A percentile compares a stretch with the other conserved stretches of the same genome.
These are phyloP conservation scores for Drusus annulatus DNA, from an alignment of 1,140 invertebrate genomes.

Conservation along the genomic window DNA sequence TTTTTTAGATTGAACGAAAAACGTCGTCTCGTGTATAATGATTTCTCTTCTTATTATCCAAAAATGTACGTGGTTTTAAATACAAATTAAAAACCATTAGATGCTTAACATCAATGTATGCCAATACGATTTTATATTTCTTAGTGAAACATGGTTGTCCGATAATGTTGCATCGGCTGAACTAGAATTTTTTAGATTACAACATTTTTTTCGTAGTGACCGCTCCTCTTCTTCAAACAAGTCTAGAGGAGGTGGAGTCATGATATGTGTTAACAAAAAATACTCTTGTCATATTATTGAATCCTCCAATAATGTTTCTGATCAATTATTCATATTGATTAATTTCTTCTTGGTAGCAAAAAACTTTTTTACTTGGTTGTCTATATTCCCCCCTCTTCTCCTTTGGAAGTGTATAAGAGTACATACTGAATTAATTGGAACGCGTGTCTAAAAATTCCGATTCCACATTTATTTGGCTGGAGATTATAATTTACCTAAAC, in stretches of 20 bases:
- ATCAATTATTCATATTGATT: not conserved
- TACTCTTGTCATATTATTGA: not conserved
- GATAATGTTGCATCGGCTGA: too few relatives aligned
- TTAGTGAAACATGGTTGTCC: too few relatives aligned
- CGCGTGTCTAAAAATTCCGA: not conserved
- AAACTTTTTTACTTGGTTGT: not conserved
- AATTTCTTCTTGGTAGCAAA: not conserved
- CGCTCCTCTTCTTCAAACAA: too few relatives aligned
- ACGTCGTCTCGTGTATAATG: too few relatives aligned
- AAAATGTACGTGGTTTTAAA: not conserved
- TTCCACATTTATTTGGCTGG: slow-evolving; percentile 4
- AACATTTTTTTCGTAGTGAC: too few relatives aligned
- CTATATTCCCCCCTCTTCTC: not conserved
- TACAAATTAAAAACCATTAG: not conserved
- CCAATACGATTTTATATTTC: too few relatives aligned
- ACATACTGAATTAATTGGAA: not conserved
- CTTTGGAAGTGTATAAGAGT: not conserved
- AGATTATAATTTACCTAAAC: too few relatives aligned
- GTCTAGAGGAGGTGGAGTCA: not conserved
- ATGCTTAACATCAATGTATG: not conserved
- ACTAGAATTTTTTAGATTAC: too few relatives aligned
- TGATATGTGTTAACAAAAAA: too few relatives aligned
- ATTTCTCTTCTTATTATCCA: not conserved
- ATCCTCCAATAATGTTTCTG: not conserved
- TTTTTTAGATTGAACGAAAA: not conserved